A percentile compares a stretch with the other conserved stretches of the same genome.
Conservation (phyloP, 2,113 vertebrate genomes). For the Calypte anna region DNA sequence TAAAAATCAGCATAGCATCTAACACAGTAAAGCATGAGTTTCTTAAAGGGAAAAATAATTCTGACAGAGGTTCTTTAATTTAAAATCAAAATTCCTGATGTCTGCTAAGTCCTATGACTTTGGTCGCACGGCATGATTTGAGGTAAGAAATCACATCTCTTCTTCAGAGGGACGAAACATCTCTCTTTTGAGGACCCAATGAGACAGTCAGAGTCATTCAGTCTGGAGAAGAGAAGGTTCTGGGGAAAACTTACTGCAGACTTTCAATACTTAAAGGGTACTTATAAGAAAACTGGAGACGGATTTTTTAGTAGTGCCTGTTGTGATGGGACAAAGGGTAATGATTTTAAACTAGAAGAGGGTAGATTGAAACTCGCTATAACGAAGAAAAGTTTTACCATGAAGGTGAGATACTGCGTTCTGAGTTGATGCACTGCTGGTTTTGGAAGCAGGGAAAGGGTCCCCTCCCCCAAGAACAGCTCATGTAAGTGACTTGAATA, state of each 20-base stretch:
- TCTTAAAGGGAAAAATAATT: not conserved
- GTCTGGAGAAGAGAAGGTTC: not conserved
- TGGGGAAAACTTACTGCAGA: accelerated
- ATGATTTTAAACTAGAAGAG: not conserved
- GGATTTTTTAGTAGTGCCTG: not conserved
- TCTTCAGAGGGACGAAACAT: not conserved
- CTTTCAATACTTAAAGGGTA: not conserved
- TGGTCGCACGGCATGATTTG: not conserved
- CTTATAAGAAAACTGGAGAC: not conserved
- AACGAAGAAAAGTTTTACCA: not conserved
- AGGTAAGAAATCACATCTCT: not conserved
- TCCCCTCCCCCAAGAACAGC: too few species aligned
- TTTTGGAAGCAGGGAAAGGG: too few species aligned
- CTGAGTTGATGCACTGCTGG: too few species aligned
- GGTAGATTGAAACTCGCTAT: not conserved
- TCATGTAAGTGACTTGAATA: too few species aligned
- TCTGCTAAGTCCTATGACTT: not conserved
- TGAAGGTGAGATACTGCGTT: too few species aligned
- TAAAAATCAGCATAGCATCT: not conserved
- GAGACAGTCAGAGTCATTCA: not conserved
- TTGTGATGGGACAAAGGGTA: accelerated
- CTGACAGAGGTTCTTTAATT: not conserved
- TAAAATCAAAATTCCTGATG: not conserved
- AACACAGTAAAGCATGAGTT: not conserved
- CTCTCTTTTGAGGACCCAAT: not conserved